phyloP scores from a whole-genome alignment of 1,140 invertebrate genomes.

The Drosophila orena region DNA sequence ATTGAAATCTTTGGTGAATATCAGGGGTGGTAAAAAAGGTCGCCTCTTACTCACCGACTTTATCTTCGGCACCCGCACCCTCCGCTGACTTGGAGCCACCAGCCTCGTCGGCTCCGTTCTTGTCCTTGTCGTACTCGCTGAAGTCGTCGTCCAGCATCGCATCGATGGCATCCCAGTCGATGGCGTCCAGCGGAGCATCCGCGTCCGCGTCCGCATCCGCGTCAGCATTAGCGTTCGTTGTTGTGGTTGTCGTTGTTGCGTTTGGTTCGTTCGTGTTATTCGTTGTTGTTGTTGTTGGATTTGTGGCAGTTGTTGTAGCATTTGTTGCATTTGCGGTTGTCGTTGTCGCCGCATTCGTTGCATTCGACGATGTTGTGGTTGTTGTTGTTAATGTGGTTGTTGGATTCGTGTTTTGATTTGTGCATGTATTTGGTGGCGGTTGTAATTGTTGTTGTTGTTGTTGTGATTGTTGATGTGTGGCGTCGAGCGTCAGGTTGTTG shows the following conservation, averaged over 20 bases:
- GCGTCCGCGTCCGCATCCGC: constrained; percentile 60
- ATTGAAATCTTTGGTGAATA: too few species aligned
- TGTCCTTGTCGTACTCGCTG: constrained; percentile 84
- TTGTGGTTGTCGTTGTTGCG: constrained; percentile 55
- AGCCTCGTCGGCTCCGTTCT: constrained; percentile 83
- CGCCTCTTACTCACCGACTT: constrained; percentile 88
- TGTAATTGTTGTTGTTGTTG: constrained; percentile 34
- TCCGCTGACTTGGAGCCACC: constrained; percentile 89
- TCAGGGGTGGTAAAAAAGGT: not conserved
- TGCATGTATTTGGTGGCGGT: constrained; percentile 72
- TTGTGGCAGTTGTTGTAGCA: constrained; percentile 73
- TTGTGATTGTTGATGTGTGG: constrained; percentile 52
- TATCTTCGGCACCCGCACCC: constrained; percentile 88
- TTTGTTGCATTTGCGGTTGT: constrained; percentile 67
- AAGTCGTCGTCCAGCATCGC: constrained; percentile 82
- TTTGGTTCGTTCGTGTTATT: constrained; percentile 56
- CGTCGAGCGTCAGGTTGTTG: constrained; percentile 74
- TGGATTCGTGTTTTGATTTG: constrained; percentile 71
- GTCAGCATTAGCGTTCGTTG: constrained; percentile 54
- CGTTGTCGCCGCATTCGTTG: constrained; percentile 69
- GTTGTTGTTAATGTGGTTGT: constrained; percentile 69
- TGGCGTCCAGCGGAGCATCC: constrained; percentile 74
- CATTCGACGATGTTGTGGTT: constrained; percentile 78
- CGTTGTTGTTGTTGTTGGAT: constrained; percentile 60
- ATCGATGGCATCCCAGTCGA: constrained; percentile 84